Conservation (phyloP, 1,140 invertebrate species). For the Brachionus rubens region DNA sequence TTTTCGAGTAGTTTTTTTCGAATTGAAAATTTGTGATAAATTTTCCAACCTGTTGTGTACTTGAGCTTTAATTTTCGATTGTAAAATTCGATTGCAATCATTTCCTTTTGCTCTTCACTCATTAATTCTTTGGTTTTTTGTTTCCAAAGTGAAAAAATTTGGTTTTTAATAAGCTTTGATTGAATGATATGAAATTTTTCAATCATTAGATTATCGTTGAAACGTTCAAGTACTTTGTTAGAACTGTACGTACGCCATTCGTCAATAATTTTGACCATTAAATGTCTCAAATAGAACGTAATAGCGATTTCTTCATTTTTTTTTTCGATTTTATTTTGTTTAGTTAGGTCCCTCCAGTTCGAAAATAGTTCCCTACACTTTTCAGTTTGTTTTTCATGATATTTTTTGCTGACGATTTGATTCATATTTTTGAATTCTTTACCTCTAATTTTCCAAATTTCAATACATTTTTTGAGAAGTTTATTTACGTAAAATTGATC, state of each 20-base stretch:
- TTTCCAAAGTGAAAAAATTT: background rate
- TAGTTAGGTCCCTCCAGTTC: background rate
- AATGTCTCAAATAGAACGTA: conserved; percentile 17
- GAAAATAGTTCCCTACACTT: background rate
- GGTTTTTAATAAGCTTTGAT: background rate
- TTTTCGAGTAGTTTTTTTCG: conserved; percentile 1
- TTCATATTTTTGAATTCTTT: conserved; percentile 22
- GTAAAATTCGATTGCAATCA: background rate
- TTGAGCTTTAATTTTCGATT: background rate
- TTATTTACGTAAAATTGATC: background rate
- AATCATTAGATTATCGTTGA: background rate
- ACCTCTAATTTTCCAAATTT: background rate
- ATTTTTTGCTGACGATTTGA: conserved; percentile 7
- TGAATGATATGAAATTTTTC: background rate
- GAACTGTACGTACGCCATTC: conserved; percentile 4
- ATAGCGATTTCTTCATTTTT: conserved; percentile 30
- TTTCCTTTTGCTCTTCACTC: conserved; percentile 13
- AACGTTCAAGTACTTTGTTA: background rate
- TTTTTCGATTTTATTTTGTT: conserved; percentile 1
- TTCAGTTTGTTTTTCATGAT: conserved; percentile 9
- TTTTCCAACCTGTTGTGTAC: background rate
- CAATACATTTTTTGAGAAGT: background rate
- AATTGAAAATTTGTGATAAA: background rate
- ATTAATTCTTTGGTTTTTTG: background rate
- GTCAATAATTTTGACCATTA: conserved; percentile 23